Evolutionary conservation across 2,113 vertebrate genomes (phyloP).

Genomic region (Catagonus wagneri): DNA sequence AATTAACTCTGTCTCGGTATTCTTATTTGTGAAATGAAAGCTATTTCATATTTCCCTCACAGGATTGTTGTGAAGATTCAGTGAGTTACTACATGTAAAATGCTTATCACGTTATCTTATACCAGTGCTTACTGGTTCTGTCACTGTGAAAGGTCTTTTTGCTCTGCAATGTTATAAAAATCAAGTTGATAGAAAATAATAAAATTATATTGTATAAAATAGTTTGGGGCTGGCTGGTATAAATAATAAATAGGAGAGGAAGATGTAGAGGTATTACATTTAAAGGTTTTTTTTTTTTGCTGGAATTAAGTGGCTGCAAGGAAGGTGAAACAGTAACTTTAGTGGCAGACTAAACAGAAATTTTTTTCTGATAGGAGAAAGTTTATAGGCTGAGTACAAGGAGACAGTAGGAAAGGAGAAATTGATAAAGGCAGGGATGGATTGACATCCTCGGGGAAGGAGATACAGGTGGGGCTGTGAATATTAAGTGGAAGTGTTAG

Average conservation of each 20-base stretch:
- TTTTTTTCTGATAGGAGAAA: not conserved
- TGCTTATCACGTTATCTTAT: not conserved
- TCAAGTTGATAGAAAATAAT: not conserved
- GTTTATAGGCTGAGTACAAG: not conserved
- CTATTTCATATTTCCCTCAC: not conserved
- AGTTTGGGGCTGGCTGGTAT: not conserved
- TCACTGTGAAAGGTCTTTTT: not conserved
- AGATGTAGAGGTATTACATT: not conserved
- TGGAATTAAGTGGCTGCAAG: not conserved
- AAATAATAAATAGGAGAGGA: not conserved
- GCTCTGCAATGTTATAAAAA: not conserved
- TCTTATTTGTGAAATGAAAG: slow-evolving; percentile 6
- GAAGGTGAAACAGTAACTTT: not conserved
- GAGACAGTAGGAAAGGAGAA: not conserved
- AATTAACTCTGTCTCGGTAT: not conserved
- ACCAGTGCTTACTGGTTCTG: not conserved
- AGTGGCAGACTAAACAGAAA: not conserved
- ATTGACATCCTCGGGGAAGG: not conserved
- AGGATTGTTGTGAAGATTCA: not conserved
- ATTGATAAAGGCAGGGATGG: not conserved
- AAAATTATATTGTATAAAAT: not conserved
- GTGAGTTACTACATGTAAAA: not conserved
- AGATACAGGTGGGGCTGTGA: not conserved
- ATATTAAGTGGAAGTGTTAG: not conserved
- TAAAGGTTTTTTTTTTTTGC: not conserved